These are phyloP conservation scores for Drepanosiphum platanoidis DNA, from an alignment of 2,888 invertebrate species.

Conservation along the genomic window DNA sequence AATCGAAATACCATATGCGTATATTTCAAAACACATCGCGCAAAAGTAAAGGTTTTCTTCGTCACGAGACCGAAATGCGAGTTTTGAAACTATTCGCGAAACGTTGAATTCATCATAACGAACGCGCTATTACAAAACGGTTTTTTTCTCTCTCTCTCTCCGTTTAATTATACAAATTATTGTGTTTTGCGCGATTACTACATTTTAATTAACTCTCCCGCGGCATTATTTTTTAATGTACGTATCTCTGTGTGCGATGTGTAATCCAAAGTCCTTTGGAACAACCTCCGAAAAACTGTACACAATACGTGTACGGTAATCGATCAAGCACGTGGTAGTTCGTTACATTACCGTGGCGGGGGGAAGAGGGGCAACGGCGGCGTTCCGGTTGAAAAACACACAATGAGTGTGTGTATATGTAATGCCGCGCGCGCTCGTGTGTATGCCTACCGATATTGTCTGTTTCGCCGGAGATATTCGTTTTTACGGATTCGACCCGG, in stretches of 20 bases:
- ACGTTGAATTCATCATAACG: background rate
- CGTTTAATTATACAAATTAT: background rate
- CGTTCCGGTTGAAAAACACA: conserved; percentile 17
- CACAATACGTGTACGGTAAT: background rate
- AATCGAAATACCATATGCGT: too few relatives aligned
- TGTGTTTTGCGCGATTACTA: background rate
- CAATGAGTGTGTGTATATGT: background rate
- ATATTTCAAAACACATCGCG: too few relatives aligned
- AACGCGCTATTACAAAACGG: background rate
- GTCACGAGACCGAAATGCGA: background rate
- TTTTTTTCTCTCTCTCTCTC: too few relatives aligned
- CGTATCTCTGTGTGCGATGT: background rate
- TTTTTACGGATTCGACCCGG: background rate
- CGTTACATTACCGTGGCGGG: background rate
- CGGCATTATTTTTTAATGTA: conserved; percentile 15
- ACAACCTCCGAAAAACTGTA: background rate
- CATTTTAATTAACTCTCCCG: background rate
- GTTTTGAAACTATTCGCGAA: background rate
- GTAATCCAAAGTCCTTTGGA: background rate
- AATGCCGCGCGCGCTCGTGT: background rate
- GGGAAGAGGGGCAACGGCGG: background rate
- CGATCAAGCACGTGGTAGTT: conserved; percentile 4
- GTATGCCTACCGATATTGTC: background rate
- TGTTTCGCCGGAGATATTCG: background rate
- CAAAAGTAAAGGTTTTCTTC: background rate